Conservation (phyloP, 2,888 invertebrate species). For the Nemoura dubitans region DNA sequence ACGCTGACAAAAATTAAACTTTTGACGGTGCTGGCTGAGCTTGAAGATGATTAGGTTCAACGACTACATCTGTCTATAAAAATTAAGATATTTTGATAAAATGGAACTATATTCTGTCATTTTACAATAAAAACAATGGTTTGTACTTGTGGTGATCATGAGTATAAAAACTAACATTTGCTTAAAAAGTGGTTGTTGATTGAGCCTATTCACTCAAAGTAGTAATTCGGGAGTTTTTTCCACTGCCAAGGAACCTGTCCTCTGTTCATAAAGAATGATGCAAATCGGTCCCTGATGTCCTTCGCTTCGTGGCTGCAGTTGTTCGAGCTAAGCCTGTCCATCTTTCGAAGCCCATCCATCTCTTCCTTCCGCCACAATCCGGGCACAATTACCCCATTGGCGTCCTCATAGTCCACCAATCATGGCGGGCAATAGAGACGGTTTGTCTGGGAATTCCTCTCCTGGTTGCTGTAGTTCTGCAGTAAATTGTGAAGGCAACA, state of each 20-base stretch:
- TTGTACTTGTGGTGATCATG: no score
- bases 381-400: background rate
- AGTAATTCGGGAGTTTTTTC: background rate
- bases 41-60: no score
- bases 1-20: no score
- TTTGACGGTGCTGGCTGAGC: no score
- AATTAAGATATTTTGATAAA: no score
- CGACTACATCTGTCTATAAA: no score
- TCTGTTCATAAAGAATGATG: background rate
- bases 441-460: background rate
- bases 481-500: conserved; percentile 41
- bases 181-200: no score
- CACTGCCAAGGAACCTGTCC: conserved; percentile 19
- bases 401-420: conserved; percentile 9
- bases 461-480: background rate
- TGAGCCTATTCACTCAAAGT: background rate
- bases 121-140: no score
- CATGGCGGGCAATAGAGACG: conserved; percentile 22
- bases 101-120: no score
- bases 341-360: background rate
- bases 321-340: background rate
- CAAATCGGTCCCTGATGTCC: background rate
- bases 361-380: background rate
- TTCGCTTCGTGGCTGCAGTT: background rate
- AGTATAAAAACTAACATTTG: no score